Percentiles rank a stretch among this genome's conserved stretches.
Evolutionary conservation across 2,113 vertebrate genomes (phyloP).

Genomic region (Rhineura floridana): DNA sequence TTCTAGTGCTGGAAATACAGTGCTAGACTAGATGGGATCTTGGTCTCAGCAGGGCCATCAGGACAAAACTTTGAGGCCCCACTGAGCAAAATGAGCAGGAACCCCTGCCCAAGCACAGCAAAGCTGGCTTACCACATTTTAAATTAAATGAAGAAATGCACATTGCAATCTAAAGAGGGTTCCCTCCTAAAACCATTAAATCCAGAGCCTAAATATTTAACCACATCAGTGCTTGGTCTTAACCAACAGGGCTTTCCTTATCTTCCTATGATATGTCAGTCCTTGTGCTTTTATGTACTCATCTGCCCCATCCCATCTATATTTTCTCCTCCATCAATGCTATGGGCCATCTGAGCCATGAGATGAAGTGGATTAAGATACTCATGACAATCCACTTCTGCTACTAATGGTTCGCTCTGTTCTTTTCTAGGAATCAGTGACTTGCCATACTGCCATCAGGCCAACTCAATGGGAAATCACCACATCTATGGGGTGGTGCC

Average conservation of each 20-base stretch:
- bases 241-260: not conserved
- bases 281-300: not conserved
- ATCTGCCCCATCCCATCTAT: not conserved
- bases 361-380: not conserved
- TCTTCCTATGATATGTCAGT: not conserved
- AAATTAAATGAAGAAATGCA: too few relatives aligned
- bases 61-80: too few relatives aligned
- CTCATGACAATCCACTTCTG: accelerated
- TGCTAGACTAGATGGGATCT: not conserved
- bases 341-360: not conserved
- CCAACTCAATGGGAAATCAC: slow-evolving; percentile 81
- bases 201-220: too few relatives aligned
- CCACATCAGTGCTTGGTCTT: too few relatives aligned
- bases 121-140: too few relatives aligned
- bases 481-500: slow-evolving; percentile 79
- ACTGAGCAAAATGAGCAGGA: too few relatives aligned
- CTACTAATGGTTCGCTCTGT: not conserved
- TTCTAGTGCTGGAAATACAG: not conserved
- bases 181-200: too few relatives aligned
- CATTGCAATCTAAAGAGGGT: too few relatives aligned
- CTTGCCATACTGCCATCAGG: slow-evolving; percentile 86
- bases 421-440: slow-evolving; percentile 79
- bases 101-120: too few relatives aligned
- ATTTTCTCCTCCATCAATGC: not conserved
- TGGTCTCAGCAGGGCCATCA: too few relatives aligned